Percentiles rank a stretch among this genome's conserved stretches.
Evolutionary conservation across 1,140 invertebrate species (phyloP).

Genomic region (Magallana ariakensis): DNA sequence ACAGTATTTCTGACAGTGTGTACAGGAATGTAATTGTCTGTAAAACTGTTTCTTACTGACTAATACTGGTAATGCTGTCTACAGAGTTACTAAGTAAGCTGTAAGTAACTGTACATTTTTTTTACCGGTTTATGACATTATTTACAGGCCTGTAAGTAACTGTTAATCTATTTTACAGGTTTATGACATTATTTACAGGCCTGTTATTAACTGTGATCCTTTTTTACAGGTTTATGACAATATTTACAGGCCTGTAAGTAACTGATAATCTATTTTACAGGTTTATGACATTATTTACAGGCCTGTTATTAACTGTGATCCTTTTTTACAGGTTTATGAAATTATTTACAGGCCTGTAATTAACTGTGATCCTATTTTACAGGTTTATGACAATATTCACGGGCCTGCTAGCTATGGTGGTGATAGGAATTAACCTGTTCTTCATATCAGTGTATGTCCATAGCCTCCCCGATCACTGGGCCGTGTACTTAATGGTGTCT

Average conservation of each 20-base stretch:
- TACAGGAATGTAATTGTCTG: too few relatives aligned
- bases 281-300: too few relatives aligned
- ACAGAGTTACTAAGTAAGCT: background rate
- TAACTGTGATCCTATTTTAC: constrained; percentile 40
- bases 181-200: too few relatives aligned
- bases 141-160: too few relatives aligned
- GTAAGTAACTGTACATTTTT: background rate
- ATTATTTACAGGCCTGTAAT: too few relatives aligned
- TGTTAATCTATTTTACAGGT: too few relatives aligned
- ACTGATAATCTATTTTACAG: constrained; percentile 58
- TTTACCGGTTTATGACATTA: background rate
- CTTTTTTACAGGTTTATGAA: constrained; percentile 57
- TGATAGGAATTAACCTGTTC: constrained; percentile 91
- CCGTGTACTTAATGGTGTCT: constrained; percentile 81
- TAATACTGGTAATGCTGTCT: too few relatives aligned
- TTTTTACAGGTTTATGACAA: too few relatives aligned
- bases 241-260: too few relatives aligned
- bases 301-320: background rate
- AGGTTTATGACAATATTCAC: constrained; percentile 84
- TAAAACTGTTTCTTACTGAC: too few relatives aligned
- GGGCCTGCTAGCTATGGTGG: constrained; percentile 84
- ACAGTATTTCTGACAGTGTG: too few relatives aligned
- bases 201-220: too few relatives aligned
- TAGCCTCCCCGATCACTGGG: constrained; percentile 81
- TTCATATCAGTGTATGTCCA: constrained; percentile 86